Conservation (phyloP, 2,113 vertebrate genomes). For the Mionectes macconnelli region DNA sequence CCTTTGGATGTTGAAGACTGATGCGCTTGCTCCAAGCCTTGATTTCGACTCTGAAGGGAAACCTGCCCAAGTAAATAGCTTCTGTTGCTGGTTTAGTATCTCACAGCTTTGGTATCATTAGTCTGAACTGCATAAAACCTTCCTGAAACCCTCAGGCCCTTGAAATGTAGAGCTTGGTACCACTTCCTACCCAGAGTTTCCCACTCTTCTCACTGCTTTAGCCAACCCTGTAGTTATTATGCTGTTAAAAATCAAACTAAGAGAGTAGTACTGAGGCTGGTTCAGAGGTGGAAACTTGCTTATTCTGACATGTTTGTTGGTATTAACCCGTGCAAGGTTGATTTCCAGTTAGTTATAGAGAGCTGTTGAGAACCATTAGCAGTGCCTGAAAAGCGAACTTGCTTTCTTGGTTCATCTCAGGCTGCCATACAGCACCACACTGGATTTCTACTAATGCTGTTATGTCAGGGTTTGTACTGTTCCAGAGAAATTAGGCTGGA, state of each 20-base stretch:
- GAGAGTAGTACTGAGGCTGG: background rate
- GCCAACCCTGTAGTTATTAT: background rate
- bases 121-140: background rate
- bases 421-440: background rate
- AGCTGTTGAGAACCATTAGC: background rate
- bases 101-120: background rate
- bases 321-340: background rate
- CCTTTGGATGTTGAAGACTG: background rate
- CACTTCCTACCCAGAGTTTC: background rate
- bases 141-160: background rate
- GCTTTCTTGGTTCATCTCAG: background rate
- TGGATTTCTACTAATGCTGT: background rate
- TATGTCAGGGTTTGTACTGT: background rate
- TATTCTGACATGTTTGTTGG: background rate
- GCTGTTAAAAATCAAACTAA: background rate
- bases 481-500: background rate
- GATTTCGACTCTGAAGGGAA: background rate
- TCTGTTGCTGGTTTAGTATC: background rate
- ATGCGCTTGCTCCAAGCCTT: background rate
- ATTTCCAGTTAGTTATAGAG: background rate
- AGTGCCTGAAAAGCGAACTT: background rate
- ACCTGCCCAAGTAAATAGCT: background rate
- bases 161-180: background rate
- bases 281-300: background rate
- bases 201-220: background rate